Evolutionary conservation across 2,888 invertebrate species (phyloP).

Genomic region (Aquatica leii): DNA sequence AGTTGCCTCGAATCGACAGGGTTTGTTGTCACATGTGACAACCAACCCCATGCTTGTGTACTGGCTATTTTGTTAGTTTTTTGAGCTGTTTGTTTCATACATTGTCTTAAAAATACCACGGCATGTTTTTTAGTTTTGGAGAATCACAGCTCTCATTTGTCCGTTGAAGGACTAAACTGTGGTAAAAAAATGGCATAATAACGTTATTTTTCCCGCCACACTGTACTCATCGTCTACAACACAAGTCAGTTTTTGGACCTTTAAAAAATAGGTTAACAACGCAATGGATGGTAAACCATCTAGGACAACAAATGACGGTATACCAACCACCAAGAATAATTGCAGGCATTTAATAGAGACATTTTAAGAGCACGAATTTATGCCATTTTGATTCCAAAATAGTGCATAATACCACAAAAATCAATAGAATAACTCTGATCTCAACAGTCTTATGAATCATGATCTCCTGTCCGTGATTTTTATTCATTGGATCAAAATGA

Average conservation of each 20-base stretch:
- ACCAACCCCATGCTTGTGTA: too few species aligned
- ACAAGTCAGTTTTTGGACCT: constrained; percentile 22
- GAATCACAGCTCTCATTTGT: constrained; percentile 28
- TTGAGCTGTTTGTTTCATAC: not conserved
- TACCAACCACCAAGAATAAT: constrained; percentile 32
- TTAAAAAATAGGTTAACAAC: constrained; percentile 17
- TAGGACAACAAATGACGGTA: constrained; percentile 14
- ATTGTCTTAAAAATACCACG: constrained; percentile 3
- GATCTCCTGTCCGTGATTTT: too few species aligned
- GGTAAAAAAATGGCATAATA: constrained; percentile 26
- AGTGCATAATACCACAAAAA: not conserved
- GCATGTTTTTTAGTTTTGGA: constrained; percentile 23
- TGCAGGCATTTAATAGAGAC: not conserved
- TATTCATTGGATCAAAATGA: too few species aligned
- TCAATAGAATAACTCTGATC: too few species aligned
- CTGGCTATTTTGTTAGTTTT: too few species aligned
- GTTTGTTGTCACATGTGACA: too few species aligned
- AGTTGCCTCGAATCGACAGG: too few species aligned
- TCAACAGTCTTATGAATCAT: too few species aligned
- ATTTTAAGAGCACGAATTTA: not conserved
- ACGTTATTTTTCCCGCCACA: constrained; percentile 35
- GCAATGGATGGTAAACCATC: constrained; percentile 24
- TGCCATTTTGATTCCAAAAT: not conserved
- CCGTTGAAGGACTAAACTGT: constrained; percentile 25
- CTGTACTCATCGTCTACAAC: constrained; percentile 34